Percentiles rank a stretch among this genome's conserved stretches.
These are phyloP conservation scores for Orchesella cincta DNA, from an alignment of 1,140 invertebrate species.

Conservation along the genomic window DNA sequence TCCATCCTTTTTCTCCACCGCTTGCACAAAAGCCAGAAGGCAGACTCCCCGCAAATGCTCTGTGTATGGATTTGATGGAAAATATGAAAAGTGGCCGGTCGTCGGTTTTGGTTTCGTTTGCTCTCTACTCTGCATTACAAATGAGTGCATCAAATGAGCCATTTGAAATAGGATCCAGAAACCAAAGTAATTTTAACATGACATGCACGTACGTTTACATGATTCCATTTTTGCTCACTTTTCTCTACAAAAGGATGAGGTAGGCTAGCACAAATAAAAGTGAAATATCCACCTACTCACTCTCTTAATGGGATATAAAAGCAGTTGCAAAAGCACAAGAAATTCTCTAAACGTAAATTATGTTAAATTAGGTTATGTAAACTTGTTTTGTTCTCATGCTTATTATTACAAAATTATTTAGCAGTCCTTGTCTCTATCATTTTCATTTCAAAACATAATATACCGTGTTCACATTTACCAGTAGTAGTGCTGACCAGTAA, in stretches of 20 bases:
- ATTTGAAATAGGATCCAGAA: slow-evolving; percentile 11
- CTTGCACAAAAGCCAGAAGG: background rate
- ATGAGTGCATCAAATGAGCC: slow-evolving; percentile 10
- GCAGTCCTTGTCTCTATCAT: no score
- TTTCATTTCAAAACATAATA: no score
- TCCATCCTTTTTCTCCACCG: background rate
- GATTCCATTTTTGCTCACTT: background rate
- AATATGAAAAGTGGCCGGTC: slow-evolving; percentile 22
- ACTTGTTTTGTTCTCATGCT: no score
- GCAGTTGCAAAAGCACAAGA: no score
- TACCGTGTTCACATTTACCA: no score
- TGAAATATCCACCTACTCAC: no score
- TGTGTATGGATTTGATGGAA: background rate
- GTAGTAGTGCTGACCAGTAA: no score
- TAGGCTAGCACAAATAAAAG: no score
- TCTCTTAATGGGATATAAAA: no score
- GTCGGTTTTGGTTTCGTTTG: slow-evolving; percentile 18
- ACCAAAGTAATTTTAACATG: background rate
- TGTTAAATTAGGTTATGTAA: no score
- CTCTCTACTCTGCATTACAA: slow-evolving; percentile 19
- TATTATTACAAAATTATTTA: no score
- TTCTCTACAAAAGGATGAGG: background rate
- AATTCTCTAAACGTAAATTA: no score
- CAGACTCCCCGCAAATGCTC: background rate
- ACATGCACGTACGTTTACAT: background rate